Evolutionary conservation across 2,888 invertebrate species (phyloP).

Genomic region (Lasioglossum marginatum): DNA sequence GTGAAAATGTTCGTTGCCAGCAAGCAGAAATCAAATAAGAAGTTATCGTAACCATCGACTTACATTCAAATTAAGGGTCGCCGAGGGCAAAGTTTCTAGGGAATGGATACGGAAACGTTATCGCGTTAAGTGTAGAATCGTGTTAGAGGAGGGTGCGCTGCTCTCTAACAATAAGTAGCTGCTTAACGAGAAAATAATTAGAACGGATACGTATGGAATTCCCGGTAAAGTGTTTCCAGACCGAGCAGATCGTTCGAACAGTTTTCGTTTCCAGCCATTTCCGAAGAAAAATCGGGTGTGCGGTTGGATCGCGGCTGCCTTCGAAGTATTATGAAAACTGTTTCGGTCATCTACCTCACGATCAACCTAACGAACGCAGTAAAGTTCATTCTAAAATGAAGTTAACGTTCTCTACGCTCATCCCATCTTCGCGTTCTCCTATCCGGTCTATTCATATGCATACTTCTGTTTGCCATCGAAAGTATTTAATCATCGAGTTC

Average conservation of each 20-base stretch:
- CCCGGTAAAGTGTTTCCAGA: background rate
- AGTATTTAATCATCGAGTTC: slow-evolving; percentile 33
- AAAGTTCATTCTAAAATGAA: slow-evolving; percentile 4
- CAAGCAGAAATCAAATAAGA: background rate
- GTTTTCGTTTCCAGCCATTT: background rate
- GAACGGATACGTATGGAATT: slow-evolving; percentile 23
- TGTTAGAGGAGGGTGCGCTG: background rate
- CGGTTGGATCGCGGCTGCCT: background rate
- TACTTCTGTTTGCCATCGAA: slow-evolving; percentile 15
- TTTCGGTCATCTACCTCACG: background rate
- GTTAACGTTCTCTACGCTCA: slow-evolving; percentile 1
- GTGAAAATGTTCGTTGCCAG: background rate
- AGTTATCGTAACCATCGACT: background rate
- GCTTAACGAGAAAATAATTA: slow-evolving; percentile 25
- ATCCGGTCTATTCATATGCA: background rate
- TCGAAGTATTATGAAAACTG: background rate
- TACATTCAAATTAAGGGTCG: slow-evolving; percentile 10
- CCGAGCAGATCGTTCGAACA: background rate
- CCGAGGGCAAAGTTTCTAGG: background rate
- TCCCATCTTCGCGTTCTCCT: background rate
- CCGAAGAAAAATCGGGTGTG: background rate
- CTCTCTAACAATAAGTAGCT: background rate
- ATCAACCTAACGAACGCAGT: slow-evolving; percentile 12
- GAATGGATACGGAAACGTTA: background rate
- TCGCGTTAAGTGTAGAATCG: background rate